Conservation (phyloP, 2,113 vertebrate species). For the Setophaga coronata region DNA sequence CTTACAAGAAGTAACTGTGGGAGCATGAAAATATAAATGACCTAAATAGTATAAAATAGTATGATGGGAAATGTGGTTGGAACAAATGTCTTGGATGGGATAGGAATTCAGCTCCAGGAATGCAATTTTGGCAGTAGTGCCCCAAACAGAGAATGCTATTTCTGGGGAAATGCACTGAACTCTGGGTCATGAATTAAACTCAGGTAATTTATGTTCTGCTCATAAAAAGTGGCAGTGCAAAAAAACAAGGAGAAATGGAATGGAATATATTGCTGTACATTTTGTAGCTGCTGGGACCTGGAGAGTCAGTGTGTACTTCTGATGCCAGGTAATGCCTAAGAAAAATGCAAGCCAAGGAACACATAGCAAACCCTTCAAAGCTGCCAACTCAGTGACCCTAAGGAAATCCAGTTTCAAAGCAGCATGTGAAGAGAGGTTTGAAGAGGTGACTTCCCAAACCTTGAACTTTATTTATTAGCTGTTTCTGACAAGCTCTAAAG, state of each 20-base stretch:
- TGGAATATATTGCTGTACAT: neutral
- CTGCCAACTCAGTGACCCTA: neutral
- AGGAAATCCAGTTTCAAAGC: conserved; percentile 10
- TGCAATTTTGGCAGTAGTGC: conserved; percentile 19
- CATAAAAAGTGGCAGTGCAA: neutral
- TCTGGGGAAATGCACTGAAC: conserved; percentile 29
- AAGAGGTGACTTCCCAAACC: neutral
- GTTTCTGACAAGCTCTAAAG: conserved; percentile 17
- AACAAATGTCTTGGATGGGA: conserved; percentile 9
- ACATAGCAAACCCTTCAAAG: neutral
- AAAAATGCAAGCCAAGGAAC: neutral
- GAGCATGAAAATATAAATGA: neutral
- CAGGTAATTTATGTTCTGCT: conserved; percentile 50
- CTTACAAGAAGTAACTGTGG: neutral
- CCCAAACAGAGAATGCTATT: conserved; percentile 38
- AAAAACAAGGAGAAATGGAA: neutral
- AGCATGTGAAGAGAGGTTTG: neutral
- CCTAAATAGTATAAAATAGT: conserved; percentile 23
- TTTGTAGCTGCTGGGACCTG: neutral
- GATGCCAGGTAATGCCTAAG: conserved; percentile 5
- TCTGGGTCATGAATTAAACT: conserved; percentile 1
- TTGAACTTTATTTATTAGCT: conserved; percentile 22
- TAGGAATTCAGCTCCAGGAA: conserved; percentile 28
- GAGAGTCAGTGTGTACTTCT: accelerated
- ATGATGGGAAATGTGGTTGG: conserved; percentile 30